These are phyloP conservation scores for Drosophila kepulauana DNA, from an alignment of 1,140 invertebrate species.

Conservation along the genomic window DNA sequence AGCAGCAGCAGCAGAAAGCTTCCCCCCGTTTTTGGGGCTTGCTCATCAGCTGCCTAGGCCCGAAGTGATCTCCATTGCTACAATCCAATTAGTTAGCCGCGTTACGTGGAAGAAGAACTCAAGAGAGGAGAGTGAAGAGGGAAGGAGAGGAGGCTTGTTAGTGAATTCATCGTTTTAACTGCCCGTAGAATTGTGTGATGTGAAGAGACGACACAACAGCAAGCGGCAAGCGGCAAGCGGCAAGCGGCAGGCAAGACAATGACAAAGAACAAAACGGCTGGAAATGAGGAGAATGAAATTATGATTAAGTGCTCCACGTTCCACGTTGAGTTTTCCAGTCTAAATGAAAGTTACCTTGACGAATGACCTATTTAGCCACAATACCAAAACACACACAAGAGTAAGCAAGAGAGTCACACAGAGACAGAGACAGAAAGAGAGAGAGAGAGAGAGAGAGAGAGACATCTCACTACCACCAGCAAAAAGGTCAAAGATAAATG, in stretches of 20 bases:
- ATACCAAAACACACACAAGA: slow-evolving; percentile 58
- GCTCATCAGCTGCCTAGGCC: slow-evolving; percentile 1
- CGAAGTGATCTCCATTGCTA: slow-evolving; percentile 20
- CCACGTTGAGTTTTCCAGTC: slow-evolving; percentile 68
- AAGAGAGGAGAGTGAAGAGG: too few relatives aligned
- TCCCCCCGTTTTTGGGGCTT: neutral
- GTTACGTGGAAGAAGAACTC: slow-evolving; percentile 13
- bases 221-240: neutral
- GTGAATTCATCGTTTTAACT: slow-evolving; percentile 51
- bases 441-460: neutral
- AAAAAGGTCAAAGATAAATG: slow-evolving; percentile 79
- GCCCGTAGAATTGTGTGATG: slow-evolving; percentile 30
- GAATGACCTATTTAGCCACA: slow-evolving; percentile 82
- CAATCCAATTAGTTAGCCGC: slow-evolving; percentile 47
- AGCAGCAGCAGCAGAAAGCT: neutral
- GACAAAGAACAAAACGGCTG: slow-evolving; percentile 68
- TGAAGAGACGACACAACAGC: neutral
- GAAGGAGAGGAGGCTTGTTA: slow-evolving; percentile 39
- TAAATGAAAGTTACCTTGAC: slow-evolving; percentile 84
- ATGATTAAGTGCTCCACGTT: slow-evolving; percentile 75
- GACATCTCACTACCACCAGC: slow-evolving; percentile 22
- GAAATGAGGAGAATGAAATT: slow-evolving; percentile 70
- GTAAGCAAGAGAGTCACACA: too few relatives aligned
- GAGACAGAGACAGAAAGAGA: slow-evolving; percentile 9
- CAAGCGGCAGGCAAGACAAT: slow-evolving; percentile 52